A percentile compares a stretch with the other conserved stretches of the same genome.
These are phyloP conservation scores for Semicossyphus pulcher DNA, from an alignment of 2,113 vertebrate species.

Conservation along the genomic window DNA sequence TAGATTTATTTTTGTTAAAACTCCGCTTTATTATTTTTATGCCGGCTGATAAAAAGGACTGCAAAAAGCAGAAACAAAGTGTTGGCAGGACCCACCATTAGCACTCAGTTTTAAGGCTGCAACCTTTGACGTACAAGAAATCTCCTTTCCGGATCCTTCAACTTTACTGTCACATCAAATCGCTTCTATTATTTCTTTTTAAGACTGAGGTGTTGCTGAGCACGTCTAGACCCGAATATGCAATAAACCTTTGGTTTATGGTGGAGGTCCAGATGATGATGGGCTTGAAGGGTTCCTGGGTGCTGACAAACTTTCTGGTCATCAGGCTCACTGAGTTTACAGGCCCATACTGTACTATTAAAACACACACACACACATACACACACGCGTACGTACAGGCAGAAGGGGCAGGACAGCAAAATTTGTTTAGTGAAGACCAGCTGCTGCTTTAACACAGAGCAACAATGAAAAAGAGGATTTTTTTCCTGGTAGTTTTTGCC, in stretches of 20 bases:
- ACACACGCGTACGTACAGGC: neutral
- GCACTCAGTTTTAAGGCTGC: neutral
- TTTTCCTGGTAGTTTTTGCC: neutral
- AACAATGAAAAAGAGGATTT: constrained; percentile 6
- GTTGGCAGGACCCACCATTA: neutral
- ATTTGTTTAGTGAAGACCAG: constrained; percentile 40
- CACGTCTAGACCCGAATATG: constrained; percentile 45
- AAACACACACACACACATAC: constrained; percentile 31
- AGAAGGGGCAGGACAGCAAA: constrained; percentile 5
- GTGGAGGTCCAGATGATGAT: constrained; percentile 68
- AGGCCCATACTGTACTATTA: constrained; percentile 54
- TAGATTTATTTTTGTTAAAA: too few species aligned
- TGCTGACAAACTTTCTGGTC: constrained; percentile 66
- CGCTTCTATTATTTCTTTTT: constrained; percentile 48
- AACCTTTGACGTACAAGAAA: constrained; percentile 24
- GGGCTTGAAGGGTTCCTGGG: constrained; percentile 57
- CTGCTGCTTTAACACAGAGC: constrained; percentile 38
- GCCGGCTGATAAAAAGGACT: too few species aligned
- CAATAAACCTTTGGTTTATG: constrained; percentile 71
- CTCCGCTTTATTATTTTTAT: too few species aligned
- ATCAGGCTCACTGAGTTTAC: constrained; percentile 71
- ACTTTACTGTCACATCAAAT: constrained; percentile 56
- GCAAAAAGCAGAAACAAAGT: neutral
- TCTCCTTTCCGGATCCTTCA: constrained; percentile 55
- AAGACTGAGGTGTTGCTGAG: constrained; percentile 45